phyloP scores from a whole-genome alignment of 2,113 vertebrate species.

The Balaeniceps rex region DNA sequence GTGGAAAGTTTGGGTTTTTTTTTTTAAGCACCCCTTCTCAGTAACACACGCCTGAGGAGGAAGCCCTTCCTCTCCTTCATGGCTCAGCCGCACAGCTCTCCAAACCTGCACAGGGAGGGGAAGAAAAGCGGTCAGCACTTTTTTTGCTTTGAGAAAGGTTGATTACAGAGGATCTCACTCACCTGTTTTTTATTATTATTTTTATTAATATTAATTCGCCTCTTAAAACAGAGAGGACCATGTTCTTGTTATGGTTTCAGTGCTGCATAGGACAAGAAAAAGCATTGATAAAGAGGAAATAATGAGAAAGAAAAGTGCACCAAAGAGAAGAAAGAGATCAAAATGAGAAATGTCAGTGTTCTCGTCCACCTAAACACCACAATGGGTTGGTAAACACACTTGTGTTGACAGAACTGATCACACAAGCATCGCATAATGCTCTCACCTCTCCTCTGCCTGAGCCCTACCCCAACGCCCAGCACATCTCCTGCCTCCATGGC shows the following conservation, averaged over 20 bases:
- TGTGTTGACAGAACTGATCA: background rate
- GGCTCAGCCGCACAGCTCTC: background rate
- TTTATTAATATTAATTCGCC: background rate
- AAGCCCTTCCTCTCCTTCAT: background rate
- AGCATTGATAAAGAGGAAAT: background rate
- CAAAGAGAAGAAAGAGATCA: background rate
- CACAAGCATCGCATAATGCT: background rate
- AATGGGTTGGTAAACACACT: background rate
- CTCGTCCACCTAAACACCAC: fast-evolving
- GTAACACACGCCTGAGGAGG: background rate
- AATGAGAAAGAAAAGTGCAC: background rate
- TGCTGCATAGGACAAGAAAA: background rate
- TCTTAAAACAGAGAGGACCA: background rate
- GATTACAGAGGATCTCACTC: background rate
- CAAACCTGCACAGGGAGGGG: background rate
- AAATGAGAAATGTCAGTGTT: background rate
- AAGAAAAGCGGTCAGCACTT: background rate
- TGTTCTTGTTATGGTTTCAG: background rate
- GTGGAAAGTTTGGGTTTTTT: background rate
- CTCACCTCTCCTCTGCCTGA: background rate
- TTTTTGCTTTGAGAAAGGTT: background rate
- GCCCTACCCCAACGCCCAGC: background rate
- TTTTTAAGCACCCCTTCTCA: background rate
- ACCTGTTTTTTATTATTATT: background rate
- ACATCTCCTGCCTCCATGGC: background rate